phyloP scores from a whole-genome alignment of 2,797 vertebrate species.

The Loris lydekkerianus region DNA sequence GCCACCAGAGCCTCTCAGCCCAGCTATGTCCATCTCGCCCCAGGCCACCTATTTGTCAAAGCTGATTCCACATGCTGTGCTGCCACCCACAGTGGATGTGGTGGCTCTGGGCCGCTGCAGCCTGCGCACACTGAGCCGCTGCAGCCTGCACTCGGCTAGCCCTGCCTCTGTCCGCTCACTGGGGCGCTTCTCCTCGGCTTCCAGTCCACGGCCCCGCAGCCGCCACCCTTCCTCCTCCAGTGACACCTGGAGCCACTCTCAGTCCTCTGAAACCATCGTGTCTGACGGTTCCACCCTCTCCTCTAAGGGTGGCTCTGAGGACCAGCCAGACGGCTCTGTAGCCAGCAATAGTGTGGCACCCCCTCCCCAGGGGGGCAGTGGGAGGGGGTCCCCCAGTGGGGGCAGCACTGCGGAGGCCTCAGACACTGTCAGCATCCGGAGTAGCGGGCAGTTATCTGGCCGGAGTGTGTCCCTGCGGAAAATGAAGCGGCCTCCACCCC shows the following conservation, averaged over 20 bases:
- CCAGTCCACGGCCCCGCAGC: conserved; percentile 87
- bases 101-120: conserved; percentile 94
- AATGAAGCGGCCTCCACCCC: conserved; percentile 91
- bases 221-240: conserved; percentile 91
- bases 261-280: conserved; percentile 95
- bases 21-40: conserved; percentile 97
- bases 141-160: conserved; percentile 94
- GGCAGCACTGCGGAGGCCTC: conserved; percentile 87
- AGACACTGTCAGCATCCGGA: conserved; percentile 90
- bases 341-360: not conserved
- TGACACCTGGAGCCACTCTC: conserved; percentile 94
- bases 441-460: conserved; percentile 85
- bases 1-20: conserved; percentile 89
- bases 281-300: conserved; percentile 94
- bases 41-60: conserved; percentile 98
- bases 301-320: conserved; percentile 90
- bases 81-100: conserved; percentile 96
- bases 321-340: conserved; percentile 70
- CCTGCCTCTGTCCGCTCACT: conserved; percentile 93
- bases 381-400: conserved; percentile 81
- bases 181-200: conserved; percentile 89
- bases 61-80: conserved; percentile 97
- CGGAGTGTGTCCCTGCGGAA: conserved; percentile 89
- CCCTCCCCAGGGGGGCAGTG: conserved; percentile 68
- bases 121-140: conserved; percentile 95